These are phyloP conservation scores for Xestia xanthographa DNA, from an alignment of 2,888 invertebrate genomes.

Conservation along the genomic window DNA sequence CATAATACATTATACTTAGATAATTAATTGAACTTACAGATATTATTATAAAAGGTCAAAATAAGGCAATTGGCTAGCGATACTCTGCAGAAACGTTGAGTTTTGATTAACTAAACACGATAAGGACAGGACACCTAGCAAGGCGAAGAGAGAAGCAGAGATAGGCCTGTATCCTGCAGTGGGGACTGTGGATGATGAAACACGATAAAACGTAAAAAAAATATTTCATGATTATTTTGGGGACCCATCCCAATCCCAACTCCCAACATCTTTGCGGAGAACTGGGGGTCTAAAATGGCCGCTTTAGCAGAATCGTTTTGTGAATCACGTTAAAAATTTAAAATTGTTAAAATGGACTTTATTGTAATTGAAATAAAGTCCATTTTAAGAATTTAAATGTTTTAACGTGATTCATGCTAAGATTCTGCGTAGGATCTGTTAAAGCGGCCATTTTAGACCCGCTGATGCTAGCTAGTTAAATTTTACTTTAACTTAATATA, in stretches of 20 bases:
- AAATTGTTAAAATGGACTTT: too few relatives aligned
- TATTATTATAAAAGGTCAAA: neutral
- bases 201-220: neutral
- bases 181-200: neutral
- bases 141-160: neutral
- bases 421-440: too few relatives aligned
- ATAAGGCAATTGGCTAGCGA: neutral
- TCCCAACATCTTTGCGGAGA: neutral
- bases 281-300: too few relatives aligned
- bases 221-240: neutral
- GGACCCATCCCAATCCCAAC: neutral
- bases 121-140: neutral
- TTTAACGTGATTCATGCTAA: too few relatives aligned
- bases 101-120: neutral
- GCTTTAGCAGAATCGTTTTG: too few relatives aligned
- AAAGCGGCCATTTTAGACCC: too few relatives aligned
- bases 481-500: too few relatives aligned
- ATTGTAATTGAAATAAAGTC: too few relatives aligned
- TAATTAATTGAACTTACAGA: neutral
- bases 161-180: neutral
- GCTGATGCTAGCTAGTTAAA: neutral
- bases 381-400: too few relatives aligned
- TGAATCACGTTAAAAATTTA: too few relatives aligned
- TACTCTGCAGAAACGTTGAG: neutral
- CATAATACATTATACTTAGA: constrained; percentile 10